Evolutionary conservation across 2,113 vertebrate species (phyloP), one percentile per base, ranked within the genome.

Genomic region (Haplochromis burtoni): DNA sequence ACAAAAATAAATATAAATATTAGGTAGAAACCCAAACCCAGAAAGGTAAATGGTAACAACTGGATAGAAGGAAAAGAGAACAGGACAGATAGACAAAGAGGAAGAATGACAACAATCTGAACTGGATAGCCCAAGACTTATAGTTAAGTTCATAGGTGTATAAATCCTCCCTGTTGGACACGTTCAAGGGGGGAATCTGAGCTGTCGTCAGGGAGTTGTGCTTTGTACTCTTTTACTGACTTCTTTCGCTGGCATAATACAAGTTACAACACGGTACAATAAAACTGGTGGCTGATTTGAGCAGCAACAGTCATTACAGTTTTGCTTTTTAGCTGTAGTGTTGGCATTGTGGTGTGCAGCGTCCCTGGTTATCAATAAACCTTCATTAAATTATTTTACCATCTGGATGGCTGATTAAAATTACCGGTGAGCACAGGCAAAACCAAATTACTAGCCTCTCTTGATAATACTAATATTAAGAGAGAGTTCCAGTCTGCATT

Each of bases 331-430:
- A 16, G 47, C 33, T 47, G 9, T 35, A 10, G 49, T 86, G 73
- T 24, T 47, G 49, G 49, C 82, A 55, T 61, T 54, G 49, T 51
- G 73, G 11, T 42, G 81, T 84, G 86, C 73, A 19, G 53, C 14
- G 24, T 88, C 90, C 81, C 92, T n/a, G 53, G 90, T 90, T 91
- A 82, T 53, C 93, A 71, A 82, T 92, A 91, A 92, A 86, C 63
- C 63, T 81, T 63, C 79, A 83, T 45, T 89, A 94, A 94, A 88
- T 92, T 49, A 91, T 92, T 90, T 92, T 84, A 85, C 91, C 91
- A 92, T 93, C 93, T 92, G 93, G 93, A 87, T 38, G 31, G 87
- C 35, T 85, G 92, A 90, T 83, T 89, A 80, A 85, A 92, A 91
- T 87, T 68, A 79, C 79, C 4, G 4, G 24, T 61, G 73, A 87